Percentiles rank a stretch among this genome's conserved stretches.
phyloP scores from a whole-genome alignment of 2,888 invertebrate species.

The Branchellion lobata region DNA sequence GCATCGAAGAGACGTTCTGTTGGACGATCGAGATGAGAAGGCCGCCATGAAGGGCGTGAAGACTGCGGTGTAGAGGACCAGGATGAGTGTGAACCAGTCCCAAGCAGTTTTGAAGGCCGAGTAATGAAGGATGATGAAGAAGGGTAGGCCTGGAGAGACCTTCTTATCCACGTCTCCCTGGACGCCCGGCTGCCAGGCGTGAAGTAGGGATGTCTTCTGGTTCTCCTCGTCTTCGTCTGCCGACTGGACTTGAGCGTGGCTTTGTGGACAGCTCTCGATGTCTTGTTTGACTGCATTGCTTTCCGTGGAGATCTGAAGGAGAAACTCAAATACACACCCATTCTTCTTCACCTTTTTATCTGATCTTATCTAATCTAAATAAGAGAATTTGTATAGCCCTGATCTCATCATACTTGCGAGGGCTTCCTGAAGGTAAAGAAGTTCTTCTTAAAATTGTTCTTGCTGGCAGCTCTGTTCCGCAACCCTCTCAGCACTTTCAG shows the following conservation, averaged over 20 bases:
- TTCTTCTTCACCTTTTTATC: too few species aligned
- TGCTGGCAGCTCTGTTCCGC: too few species aligned
- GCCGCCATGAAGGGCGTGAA: constrained; percentile 62
- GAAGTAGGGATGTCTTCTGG: constrained; percentile 19
- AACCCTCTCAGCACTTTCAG: constrained; percentile 29
- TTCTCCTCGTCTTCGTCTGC: constrained; percentile 12
- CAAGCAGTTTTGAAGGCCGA: constrained; percentile 63
- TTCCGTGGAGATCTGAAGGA: too few species aligned
- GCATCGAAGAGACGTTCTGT: not conserved
- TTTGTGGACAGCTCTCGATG: not conserved
- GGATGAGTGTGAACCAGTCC: constrained; percentile 62
- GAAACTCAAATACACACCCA: too few species aligned
- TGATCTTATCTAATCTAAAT: too few species aligned
- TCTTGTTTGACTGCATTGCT: too few species aligned
- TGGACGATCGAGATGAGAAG: constrained; percentile 54
- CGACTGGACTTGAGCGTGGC: not conserved
- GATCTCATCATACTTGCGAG: too few species aligned
- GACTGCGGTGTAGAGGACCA: constrained; percentile 62
- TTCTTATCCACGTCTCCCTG: not conserved
- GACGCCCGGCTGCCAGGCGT: not conserved
- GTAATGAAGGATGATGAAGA: constrained; percentile 62
- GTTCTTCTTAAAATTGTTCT: too few species aligned
- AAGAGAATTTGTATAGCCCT: too few species aligned
- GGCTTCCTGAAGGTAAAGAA: too few species aligned
- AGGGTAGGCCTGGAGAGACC: constrained; percentile 51